A percentile compares a stretch with the other conserved stretches of the same genome.
These are phyloP conservation scores for Calliphora vicina DNA, from an alignment of 1,140 invertebrate genomes.

Conservation along the genomic window DNA sequence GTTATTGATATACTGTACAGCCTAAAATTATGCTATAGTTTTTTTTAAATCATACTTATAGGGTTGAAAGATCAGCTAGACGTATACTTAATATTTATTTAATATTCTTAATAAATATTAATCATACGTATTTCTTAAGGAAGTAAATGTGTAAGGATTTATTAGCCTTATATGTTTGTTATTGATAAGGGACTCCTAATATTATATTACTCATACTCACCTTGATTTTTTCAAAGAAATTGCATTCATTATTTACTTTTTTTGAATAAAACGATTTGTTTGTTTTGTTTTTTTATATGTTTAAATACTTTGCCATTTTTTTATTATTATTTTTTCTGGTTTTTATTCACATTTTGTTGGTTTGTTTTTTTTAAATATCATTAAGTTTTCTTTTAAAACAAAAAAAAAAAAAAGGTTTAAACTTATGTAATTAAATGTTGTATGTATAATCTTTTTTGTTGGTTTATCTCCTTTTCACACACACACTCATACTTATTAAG, in stretches of 20 bases:
- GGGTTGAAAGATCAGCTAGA: too few species aligned
- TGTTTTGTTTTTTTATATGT: conserved; percentile 18
- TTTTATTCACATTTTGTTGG: background rate
- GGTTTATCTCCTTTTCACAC: background rate
- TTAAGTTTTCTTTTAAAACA: background rate
- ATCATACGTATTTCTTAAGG: too few species aligned
- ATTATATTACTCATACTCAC: background rate
- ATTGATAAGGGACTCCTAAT: too few species aligned
- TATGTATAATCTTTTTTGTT: background rate
- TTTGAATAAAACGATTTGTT: conserved; percentile 28
- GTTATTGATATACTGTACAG: too few species aligned
- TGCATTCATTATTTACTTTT: too few species aligned
- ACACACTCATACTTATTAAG: background rate
- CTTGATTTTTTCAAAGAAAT: too few species aligned
- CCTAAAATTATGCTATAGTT: too few species aligned
- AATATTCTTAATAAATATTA: too few species aligned
- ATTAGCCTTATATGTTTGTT: too few species aligned
- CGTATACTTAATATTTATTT: too few species aligned
- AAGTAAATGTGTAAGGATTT: too few species aligned
- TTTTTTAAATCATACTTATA: too few species aligned
- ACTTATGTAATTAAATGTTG: background rate
- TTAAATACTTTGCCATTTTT: conserved; percentile 30
- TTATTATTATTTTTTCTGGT: conserved; percentile 11
- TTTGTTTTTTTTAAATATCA: background rate
- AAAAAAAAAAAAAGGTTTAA: background rate